A percentile compares a stretch with the other conserved stretches of the same genome.
Conservation (phyloP, 2,113 vertebrate genomes). For the Euleptes europaea region DNA sequence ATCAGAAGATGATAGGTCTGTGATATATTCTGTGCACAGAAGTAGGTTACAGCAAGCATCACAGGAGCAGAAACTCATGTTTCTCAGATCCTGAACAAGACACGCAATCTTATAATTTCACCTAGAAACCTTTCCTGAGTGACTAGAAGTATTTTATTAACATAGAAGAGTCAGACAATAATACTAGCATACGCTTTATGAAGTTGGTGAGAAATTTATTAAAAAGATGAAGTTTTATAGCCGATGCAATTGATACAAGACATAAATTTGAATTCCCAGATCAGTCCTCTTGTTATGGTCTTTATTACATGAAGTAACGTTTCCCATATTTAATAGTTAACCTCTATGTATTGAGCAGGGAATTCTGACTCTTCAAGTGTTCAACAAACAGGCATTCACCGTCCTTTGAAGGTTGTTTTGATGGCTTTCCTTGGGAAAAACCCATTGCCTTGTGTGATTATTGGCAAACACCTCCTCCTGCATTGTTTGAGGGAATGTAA, state of each 20-base stretch:
- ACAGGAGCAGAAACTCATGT: background rate
- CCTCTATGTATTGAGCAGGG: background rate
- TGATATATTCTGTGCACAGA: background rate
- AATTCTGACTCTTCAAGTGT: conserved; percentile 38
- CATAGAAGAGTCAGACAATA: conserved; percentile 69
- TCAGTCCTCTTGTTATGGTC: conserved; percentile 47
- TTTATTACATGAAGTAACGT: conserved; percentile 62
- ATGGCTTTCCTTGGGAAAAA: background rate
- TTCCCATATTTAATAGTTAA: conserved; percentile 52
- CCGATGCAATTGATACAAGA: conserved; percentile 49
- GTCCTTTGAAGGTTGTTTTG: background rate
- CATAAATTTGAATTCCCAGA: conserved; percentile 67
- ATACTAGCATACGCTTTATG: conserved; percentile 76
- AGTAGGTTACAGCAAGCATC: background rate
- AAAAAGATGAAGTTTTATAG: conserved; percentile 68
- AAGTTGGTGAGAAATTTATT: conserved; percentile 69
- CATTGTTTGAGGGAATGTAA: background rate
- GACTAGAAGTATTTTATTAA: conserved; percentile 67
- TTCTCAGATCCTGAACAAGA: conserved; percentile 13
- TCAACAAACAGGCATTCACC: background rate
- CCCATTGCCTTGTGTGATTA: background rate
- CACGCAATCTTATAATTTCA: conserved; percentile 50
- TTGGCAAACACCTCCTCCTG: conserved; percentile 23
- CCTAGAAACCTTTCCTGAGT: conserved; percentile 64
- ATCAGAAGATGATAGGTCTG: background rate